phyloP scores from a whole-genome alignment of 2,113 vertebrate genomes.

The Turdus rufiventris region DNA sequence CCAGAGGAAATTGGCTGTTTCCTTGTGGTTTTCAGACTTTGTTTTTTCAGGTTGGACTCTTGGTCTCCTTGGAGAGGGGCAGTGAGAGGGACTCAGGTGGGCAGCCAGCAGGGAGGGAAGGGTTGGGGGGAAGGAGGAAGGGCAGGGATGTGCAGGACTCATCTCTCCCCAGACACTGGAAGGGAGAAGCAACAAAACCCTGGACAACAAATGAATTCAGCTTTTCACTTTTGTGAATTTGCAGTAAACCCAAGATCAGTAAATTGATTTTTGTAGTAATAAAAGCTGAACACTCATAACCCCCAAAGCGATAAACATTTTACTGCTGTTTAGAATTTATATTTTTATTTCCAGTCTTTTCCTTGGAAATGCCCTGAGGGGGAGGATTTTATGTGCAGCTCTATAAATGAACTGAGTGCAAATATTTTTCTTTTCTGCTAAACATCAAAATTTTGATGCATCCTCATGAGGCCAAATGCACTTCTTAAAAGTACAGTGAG shows the following conservation, averaged over 20 bases:
- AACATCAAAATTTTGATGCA: slow-evolving; percentile 50
- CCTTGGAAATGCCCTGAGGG: slow-evolving; percentile 31
- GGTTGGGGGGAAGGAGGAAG: accelerated
- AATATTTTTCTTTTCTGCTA: slow-evolving; percentile 70
- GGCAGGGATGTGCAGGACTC: accelerated
- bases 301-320: slow-evolving; percentile 66
- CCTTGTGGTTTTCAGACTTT: neutral
- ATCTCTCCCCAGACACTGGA: accelerated
- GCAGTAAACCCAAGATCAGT: slow-evolving; percentile 55
- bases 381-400: slow-evolving; percentile 51
- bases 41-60: neutral
- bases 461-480: slow-evolving; percentile 33
- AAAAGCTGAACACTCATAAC: slow-evolving; percentile 67
- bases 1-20: neutral
- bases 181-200: neutral
- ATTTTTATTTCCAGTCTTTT: slow-evolving; percentile 65
- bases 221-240: slow-evolving; percentile 57
- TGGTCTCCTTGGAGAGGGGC: neutral
- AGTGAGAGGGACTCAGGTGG: neutral
- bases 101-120: neutral
- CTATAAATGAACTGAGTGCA: slow-evolving; percentile 61
- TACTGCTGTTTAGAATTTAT: slow-evolving; percentile 68
- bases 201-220: neutral
- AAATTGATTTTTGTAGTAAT: slow-evolving; percentile 69
- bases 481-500: slow-evolving; percentile 22